A percentile compares a stretch with the other conserved stretches of the same genome.
phyloP scores from a whole-genome alignment of 2,797 vertebrate species.

The Hyperoplus immaculatus region DNA sequence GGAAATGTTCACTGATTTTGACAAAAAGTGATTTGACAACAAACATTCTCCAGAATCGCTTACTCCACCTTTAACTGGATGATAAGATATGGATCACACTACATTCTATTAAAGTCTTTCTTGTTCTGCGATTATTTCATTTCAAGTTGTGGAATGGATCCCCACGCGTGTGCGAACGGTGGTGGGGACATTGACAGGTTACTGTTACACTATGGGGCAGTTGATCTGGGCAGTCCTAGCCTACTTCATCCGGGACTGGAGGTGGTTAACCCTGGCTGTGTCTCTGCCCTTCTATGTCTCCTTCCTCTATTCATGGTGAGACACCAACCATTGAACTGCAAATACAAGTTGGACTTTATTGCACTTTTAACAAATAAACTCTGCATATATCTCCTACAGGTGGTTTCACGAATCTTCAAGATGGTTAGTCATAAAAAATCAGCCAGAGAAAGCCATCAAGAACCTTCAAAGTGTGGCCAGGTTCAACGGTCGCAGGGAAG shows the following conservation, averaged over 20 bases:
- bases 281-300: conserved; percentile 84
- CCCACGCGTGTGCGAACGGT: conserved; percentile 79
- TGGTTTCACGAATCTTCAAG: conserved; percentile 91
- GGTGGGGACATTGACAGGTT: conserved; percentile 79
- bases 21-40: too few relatives aligned
- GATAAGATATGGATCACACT: neutral
- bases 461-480: conserved; percentile 85
- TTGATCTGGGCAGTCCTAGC: conserved; percentile 81
- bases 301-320: conserved; percentile 87
- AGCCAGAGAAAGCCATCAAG: conserved; percentile 83
- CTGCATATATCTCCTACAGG: conserved; percentile 72
- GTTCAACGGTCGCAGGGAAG: conserved; percentile 80
- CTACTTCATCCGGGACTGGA: conserved; percentile 86
- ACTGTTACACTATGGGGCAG: conserved; percentile 85
- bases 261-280: conserved; percentile 84
- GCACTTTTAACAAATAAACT: neutral
- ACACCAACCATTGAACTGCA: neutral
- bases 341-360: neutral
- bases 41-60: too few relatives aligned
- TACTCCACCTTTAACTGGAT: neutral
- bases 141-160: conserved; percentile 88
- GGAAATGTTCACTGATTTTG: too few relatives aligned
- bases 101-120: neutral
- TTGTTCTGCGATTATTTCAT: conserved; percentile 12
- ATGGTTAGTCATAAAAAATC: conserved; percentile 88